These are phyloP conservation scores for Propithecus deckenii DNA, from an alignment of 2,797 vertebrate species.

Conservation along the genomic window DNA sequence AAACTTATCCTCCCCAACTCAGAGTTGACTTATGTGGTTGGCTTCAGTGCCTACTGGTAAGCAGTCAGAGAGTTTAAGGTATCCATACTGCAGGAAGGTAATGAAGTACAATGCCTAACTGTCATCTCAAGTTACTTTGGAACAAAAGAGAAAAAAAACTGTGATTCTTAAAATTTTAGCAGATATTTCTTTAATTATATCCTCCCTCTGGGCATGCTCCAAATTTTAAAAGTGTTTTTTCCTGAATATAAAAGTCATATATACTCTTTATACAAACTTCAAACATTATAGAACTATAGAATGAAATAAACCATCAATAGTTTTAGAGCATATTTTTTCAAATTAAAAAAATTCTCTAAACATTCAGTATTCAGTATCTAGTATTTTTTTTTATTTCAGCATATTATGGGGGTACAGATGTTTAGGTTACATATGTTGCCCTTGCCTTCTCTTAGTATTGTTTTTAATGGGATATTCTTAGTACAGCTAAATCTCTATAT, in stretches of 20 bases:
- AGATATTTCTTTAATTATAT: neutral
- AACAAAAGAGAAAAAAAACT: neutral
- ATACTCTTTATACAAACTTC: neutral
- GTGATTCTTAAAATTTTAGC: neutral
- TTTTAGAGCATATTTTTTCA: conserved; percentile 29
- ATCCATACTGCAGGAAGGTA: conserved; percentile 30
- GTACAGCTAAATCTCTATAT: neutral
- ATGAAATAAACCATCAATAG: neutral
- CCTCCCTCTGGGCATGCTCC: neutral
- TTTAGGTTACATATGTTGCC: too few species aligned
- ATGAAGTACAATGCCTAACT: conserved; percentile 30
- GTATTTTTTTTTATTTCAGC: conserved; percentile 15
- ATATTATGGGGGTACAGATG: too few species aligned
- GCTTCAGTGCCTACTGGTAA: conserved; percentile 47
- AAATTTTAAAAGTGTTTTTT: neutral
- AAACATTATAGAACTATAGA: neutral
- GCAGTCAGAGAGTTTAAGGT: conserved; percentile 38
- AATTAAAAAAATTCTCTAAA: neutral
- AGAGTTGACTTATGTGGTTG: neutral
- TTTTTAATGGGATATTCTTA: conserved; percentile 21
- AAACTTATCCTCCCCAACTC: conserved; percentile 7
- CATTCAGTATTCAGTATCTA: neutral
- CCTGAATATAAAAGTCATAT: neutral
- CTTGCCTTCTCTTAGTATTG: neutral
- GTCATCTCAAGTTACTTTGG: conserved; percentile 15